Base-by-base conservation (phyloP, 92 coral and sea anemone genomes). In the Heliopora coerulea region DNA sequence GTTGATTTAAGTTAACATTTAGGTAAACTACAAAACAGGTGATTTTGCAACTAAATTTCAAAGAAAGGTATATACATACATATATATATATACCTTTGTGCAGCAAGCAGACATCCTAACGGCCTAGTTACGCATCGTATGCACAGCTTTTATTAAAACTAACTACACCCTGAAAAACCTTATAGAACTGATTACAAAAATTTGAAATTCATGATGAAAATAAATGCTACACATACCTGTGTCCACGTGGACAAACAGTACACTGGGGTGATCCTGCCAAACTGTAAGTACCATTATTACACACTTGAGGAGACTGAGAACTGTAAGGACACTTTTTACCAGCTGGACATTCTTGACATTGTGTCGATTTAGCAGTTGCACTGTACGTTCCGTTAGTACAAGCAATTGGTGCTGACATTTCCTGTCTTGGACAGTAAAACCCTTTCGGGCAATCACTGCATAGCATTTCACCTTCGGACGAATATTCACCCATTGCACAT, bases 301-400 rank as follows among this genome's bases (percentile, higher is more conserved):
- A 90, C 37, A 65, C 85, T 27, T 56, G 82, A 44, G 97, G 88
- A 13, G 88, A 20, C 69, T 83, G 83, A 13, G 79, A 58, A 13
- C 83, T 79, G 69, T 90, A 68, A 3, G 84, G 79, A 83, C 97
- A 90, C 62, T 59, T 80, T 27, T 79, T 67, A 21, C 92, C 92
- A 33, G 97, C 81, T 14, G 97, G 97, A 64, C 96, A 89, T 54
- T 75, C 83, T 70, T 67, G 48, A 67, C 96, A 89, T 20, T 54
- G 58, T 15, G 79, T 83, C 37, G 72, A 63, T 57, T 85, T 79
- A 3, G 37, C 27, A 10, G 35, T 48, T 40, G 65, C 79, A 29
- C 91, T 61, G 75, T 81, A 81, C 5, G 85, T 73, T 56, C 85
- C 85, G 56, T 81, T 74, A 70, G 56, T 46, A 32, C 85, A 81